Evolutionary conservation across 2,888 invertebrate species (phyloP), one percentile per base, ranked within the genome.

Genomic region (Cheiracanthium punctorium): DNA sequence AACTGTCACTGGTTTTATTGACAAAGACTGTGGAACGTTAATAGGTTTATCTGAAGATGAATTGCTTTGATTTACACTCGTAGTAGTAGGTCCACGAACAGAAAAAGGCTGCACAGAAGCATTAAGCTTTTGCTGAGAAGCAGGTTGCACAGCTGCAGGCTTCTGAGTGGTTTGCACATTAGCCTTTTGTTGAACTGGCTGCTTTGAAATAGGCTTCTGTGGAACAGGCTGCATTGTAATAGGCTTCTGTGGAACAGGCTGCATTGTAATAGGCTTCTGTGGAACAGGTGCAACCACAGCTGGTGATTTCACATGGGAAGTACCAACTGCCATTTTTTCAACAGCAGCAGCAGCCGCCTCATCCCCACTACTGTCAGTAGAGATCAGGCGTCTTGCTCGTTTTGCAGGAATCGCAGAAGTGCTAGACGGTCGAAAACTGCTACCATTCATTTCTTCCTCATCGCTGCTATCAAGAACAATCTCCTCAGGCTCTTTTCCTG

Each of bases 401-500:
- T 81, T 81, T 24, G 69, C 29, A 10, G 41, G 17, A 67, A 73
- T 14, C 7, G 14, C 17, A 5, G 12, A 1, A 30, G n/a, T 7
- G 30, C 29, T 67, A 67, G 65, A 14, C n/a, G 29, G 10, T 14
- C 14, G 29, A 30, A 30, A n/a, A 29, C 1, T 10, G 20, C 17
- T 58, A 58, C 58, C 20, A 58, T 24, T 14, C 7, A 52, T 33
- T 32, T 33, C 30, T 48, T 86, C 81, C 20, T 87, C 86, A 81
- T 87, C 86, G 67, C 81, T 81, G 24, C 86, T 87, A 20, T 81
- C 80, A 30, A 87, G 43, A 5, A 87, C 81, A n/a, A 87, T 81
- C 76, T 87, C 86, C 52, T 87, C 86, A 37, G 76, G 52, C 20
- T 29, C n/a, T 12, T 43, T 43, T 20, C n/a, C 17, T 43, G 71